Conservation (phyloP, 2,888 invertebrate genomes). For the Platycheirus rosarum region DNA sequence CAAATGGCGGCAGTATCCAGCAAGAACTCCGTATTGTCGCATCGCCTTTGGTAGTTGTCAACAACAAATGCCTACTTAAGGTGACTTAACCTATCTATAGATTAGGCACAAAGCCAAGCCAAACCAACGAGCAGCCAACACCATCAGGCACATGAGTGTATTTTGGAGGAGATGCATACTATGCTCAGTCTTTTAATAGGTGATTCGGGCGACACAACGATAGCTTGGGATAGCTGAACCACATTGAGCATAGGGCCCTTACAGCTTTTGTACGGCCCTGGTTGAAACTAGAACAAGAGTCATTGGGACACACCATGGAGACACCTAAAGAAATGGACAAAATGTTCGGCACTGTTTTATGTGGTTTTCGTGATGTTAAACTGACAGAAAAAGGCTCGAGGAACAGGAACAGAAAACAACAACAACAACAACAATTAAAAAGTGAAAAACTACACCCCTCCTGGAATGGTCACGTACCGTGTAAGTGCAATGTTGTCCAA, state of each 20-base stretch:
- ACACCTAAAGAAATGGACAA: conserved; percentile 58
- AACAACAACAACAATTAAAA: conserved; percentile 21
- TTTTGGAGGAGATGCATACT: background rate
- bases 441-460: conserved; percentile 3
- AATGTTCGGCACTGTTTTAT: conserved; percentile 74
- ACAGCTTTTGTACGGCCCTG: conserved; percentile 1
- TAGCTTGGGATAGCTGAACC: too few species aligned
- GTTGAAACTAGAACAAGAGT: conserved; percentile 3
- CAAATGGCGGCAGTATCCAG: conserved; percentile 68
- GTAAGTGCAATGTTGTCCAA: conserved; percentile 66
- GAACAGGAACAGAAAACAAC: conserved; percentile 8
- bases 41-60: conserved; percentile 68
- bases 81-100: conserved; percentile 74
- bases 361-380: conserved; percentile 72
- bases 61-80: conserved; percentile 74
- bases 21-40: conserved; percentile 36
- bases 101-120: conserved; percentile 65
- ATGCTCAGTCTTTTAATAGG: too few species aligned
- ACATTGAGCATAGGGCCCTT: background rate
- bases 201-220: too few species aligned
- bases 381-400: conserved; percentile 37
- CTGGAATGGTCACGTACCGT: conserved; percentile 64
- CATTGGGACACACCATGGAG: conserved; percentile 22
- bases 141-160: conserved; percentile 21
- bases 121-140: conserved; percentile 70